A percentile compares a stretch with the other conserved stretches of the same genome.
Conservation (phyloP, 2,113 vertebrate species). For the Platichthys flesus region DNA sequence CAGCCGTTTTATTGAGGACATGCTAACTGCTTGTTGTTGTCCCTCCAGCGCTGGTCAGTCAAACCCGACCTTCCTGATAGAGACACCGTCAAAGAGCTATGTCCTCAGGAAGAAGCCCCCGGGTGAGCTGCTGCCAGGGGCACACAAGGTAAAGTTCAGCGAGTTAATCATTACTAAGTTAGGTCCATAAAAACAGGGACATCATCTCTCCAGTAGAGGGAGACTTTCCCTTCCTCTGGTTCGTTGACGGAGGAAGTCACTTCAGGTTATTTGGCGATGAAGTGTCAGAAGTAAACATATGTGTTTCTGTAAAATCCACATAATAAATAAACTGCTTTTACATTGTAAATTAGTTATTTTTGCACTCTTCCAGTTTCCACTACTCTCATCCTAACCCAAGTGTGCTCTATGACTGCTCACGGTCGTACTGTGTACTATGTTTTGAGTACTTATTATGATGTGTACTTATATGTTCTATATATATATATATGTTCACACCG, state of each 20-base stretch:
- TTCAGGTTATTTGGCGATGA: neutral
- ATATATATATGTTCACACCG: no score
- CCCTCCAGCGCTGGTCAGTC: slow-evolving; percentile 88
- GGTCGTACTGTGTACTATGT: no score
- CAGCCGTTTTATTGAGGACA: neutral
- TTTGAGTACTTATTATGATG: no score
- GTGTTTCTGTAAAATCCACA: neutral
- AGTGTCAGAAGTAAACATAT: neutral
- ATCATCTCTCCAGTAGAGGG: slow-evolving; percentile 18
- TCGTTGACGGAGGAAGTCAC: neutral
- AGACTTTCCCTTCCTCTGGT: neutral
- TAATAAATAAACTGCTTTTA: neutral
- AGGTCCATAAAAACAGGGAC: neutral
- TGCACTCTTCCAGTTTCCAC: no score
- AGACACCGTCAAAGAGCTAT: slow-evolving; percentile 82
- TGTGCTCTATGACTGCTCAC: no score
- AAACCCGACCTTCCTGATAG: slow-evolving; percentile 92
- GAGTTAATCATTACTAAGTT: neutral
- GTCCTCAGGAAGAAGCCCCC: slow-evolving; percentile 94
- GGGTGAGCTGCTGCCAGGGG: slow-evolving; percentile 88
- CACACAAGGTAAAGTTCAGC: slow-evolving; percentile 85
- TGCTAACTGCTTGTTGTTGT: slow-evolving; percentile 6
- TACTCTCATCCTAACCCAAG: no score
- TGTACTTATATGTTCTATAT: no score
- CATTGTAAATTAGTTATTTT: no score